A percentile compares a stretch with the other conserved stretches of the same genome.
Conservation (phyloP, 2,888 invertebrate genomes). For the Noctua comes region DNA sequence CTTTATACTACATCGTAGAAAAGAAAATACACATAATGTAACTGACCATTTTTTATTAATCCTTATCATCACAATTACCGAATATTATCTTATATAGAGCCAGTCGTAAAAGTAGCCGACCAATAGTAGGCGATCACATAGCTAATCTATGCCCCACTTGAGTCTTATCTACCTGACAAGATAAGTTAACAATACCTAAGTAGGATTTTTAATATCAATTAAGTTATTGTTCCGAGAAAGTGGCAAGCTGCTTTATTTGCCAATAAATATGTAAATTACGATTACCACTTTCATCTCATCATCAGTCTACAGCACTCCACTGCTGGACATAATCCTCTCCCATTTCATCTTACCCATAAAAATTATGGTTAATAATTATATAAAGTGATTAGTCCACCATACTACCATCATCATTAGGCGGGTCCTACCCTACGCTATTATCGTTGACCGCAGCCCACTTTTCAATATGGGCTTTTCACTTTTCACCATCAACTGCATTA, state of each 20-base stretch:
- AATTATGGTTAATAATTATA: too few species aligned
- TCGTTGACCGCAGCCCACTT: not conserved
- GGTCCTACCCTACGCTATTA: not conserved
- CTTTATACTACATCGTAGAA: not conserved
- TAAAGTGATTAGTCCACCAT: not conserved
- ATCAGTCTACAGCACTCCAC: not conserved
- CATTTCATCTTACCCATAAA: too few species aligned
- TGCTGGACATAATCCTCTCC: not conserved
- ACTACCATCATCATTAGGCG: too few species aligned
- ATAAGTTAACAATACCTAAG: not conserved
- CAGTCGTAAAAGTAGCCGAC: conserved; percentile 8
- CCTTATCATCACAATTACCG: conserved; percentile 22
- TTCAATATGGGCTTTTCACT: not conserved
- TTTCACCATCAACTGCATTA: not conserved
- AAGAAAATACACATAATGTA: not conserved
- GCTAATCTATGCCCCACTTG: conserved; percentile 3
- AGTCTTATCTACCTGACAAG: conserved; percentile 22
- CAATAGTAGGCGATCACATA: conserved; percentile 30
- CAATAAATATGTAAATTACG: not conserved
- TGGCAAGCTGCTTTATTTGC: not conserved
- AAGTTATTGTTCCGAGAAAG: not conserved
- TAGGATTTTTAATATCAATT: not conserved
- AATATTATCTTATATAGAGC: conserved; percentile 7
- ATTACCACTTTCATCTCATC: not conserved
- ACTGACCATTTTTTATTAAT: not conserved